Base-by-base conservation (phyloP, 2,888 invertebrate species). In the Pycnomerus fuliginosus region DNA sequence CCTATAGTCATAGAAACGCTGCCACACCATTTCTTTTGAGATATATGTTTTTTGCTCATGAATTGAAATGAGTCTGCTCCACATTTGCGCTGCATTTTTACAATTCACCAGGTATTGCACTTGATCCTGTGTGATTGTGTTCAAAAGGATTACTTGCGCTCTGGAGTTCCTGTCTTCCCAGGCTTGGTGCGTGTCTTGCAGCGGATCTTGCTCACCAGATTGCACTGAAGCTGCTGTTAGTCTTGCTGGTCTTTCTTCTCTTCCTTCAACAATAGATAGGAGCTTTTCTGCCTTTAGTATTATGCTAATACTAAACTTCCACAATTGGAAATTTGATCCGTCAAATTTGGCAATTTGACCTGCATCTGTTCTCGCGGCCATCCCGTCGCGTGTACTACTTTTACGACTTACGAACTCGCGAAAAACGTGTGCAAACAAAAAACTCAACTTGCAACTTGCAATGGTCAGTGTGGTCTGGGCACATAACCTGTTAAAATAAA, bases 1-100 rank as follows among this genome's bases (percentile, higher is more conserved):
- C 10, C 20, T 16, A 39, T 30, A 36, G 5, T 46, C 30, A 34
- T 44, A 45, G 17, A 44, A 52, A 16, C 25, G 25, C 38, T 43
- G 44, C 38, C 38, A 68, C 1, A 67, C 11, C 23, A 52, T 13
- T 17, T 61, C 58, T 13, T 54, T 52, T 3, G 54, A 55, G 0
- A 55, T 37, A 16, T 60, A 58, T 2, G 44, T 52, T 33, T 58
- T 59, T 16, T 55, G 59, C 39, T 63, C 62, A 34, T 53, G 65
- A 1, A 63, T 47, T 3, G 34, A 35, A 0, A 48, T 25, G 1
- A 65, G 43, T 37, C 58, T 59, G 2, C 47, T 28, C 61, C 62
- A 66, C 61, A 65, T 65, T 10, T 55, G 50, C 4, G 53, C 37
- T 3, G 61, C 44, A 3, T 51, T 39, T 13, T 48, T 24, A 30